These are phyloP conservation scores for Emydura subglobosa DNA, from an alignment of 2,113 vertebrate genomes.

Conservation along the genomic window DNA sequence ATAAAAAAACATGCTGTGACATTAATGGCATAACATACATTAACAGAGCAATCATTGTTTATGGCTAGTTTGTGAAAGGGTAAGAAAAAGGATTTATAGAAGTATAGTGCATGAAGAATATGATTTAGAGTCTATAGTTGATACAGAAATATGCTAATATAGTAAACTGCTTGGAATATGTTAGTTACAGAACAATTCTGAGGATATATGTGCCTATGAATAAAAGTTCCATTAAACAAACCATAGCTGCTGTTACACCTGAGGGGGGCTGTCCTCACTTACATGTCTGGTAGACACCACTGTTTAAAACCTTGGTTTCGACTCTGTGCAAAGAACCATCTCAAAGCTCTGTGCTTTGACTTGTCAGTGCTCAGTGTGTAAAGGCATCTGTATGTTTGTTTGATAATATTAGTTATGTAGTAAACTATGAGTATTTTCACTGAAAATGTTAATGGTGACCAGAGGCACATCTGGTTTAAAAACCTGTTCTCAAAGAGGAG, in stretches of 20 bases:
- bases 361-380: background rate
- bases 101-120: background rate
- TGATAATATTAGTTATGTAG: background rate
- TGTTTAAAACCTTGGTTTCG: background rate
- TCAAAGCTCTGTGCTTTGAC: background rate
- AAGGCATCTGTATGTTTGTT: background rate
- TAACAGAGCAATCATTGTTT: background rate
- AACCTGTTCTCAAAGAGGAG: background rate
- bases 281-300: background rate
- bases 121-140: background rate
- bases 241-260: background rate
- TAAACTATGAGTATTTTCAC: background rate
- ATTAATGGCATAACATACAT: background rate
- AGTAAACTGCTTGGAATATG: background rate
- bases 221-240: slow-evolving; percentile 19
- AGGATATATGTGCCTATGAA: background rate
- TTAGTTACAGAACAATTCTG: background rate
- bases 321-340: background rate
- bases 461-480: background rate
- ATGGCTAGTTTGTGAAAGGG: background rate
- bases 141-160: background rate
- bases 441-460: background rate
- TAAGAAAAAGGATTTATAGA: background rate
- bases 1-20: background rate
- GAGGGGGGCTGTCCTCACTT: background rate